phyloP scores from a whole-genome alignment of 2,797 vertebrate genomes.

The Cirrhinus mrigala region DNA sequence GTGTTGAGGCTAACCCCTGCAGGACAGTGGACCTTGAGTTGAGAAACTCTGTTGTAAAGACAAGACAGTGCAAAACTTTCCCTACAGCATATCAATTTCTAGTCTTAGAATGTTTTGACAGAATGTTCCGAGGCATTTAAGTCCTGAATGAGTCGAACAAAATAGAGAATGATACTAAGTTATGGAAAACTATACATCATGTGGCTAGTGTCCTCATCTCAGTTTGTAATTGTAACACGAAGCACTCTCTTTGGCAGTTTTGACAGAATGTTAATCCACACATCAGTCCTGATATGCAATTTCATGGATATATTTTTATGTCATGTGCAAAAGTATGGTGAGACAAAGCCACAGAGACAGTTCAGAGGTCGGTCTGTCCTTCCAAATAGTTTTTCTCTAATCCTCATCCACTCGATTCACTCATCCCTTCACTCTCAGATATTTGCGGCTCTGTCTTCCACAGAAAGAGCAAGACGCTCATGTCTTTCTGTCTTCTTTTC shows the following conservation, averaged over 20 bases:
- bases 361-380: constrained; percentile 25
- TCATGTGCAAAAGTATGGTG: constrained; percentile 15
- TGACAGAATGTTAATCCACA: constrained; percentile 13
- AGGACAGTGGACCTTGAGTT: background rate
- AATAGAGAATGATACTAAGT: background rate
- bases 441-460: constrained; percentile 28
- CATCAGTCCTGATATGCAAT: constrained; percentile 2
- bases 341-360: constrained; percentile 9
- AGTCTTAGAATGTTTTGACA: background rate
- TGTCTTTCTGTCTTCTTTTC: constrained; percentile 42
- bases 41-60: background rate
- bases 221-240: background rate
- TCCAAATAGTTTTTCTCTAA: constrained; percentile 8
- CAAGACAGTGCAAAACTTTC: background rate
- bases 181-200: constrained; percentile 6
- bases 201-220: background rate
- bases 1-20: background rate
- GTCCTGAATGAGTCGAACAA: background rate
- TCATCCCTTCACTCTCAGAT: constrained; percentile 27
- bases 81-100: background rate
- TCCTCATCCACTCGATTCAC: constrained; percentile 4
- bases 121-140: constrained; percentile 8
- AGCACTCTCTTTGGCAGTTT: constrained; percentile 8
- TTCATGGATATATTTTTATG: constrained; percentile 6
- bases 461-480: constrained; percentile 12